Conservation (phyloP, 2,888 invertebrate species). For the Drosophila atripex region DNA sequence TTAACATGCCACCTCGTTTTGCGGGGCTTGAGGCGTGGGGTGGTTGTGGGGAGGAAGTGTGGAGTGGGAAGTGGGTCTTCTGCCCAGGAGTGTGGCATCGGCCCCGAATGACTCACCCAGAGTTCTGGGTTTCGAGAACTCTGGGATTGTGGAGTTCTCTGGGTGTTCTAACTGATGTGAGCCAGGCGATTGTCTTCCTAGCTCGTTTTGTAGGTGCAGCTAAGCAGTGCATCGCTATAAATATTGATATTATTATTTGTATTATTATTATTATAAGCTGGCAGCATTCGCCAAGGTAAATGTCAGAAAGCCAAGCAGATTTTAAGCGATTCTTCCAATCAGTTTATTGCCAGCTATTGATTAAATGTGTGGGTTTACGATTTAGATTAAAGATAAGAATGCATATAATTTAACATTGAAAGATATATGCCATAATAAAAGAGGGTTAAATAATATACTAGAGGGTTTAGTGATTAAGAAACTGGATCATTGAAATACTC, state of each 20-base stretch:
- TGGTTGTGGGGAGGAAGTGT: neutral
- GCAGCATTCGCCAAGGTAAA: conserved; percentile 23
- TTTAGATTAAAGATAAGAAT: neutral
- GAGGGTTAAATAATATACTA: neutral
- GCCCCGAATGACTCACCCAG: conserved; percentile 25
- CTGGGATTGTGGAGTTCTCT: conserved; percentile 24
- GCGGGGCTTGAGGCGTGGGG: neutral
- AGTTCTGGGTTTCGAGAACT: neutral
- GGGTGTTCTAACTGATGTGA: conserved; percentile 16
- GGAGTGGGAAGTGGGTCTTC: conserved; percentile 24
- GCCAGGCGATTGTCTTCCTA: conserved; percentile 28
- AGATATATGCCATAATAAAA: neutral
- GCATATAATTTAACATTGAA: neutral
- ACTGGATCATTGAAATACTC: neutral
- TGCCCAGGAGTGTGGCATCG: conserved; percentile 15
- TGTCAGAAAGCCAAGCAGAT: conserved; percentile 30
- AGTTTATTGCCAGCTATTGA: conserved; percentile 8
- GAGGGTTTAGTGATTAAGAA: neutral
- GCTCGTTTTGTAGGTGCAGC: conserved; percentile 43
- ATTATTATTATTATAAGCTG: conserved; percentile 38
- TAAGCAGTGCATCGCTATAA: conserved; percentile 33
- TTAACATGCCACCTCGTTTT: conserved; percentile 51
- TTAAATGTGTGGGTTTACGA: conserved; percentile 25
- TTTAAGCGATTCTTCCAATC: conserved; percentile 30
- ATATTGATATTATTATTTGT: conserved; percentile 44